Base-by-base conservation (phyloP, 1,140 invertebrate genomes). In the Dryas iulia region DNA sequence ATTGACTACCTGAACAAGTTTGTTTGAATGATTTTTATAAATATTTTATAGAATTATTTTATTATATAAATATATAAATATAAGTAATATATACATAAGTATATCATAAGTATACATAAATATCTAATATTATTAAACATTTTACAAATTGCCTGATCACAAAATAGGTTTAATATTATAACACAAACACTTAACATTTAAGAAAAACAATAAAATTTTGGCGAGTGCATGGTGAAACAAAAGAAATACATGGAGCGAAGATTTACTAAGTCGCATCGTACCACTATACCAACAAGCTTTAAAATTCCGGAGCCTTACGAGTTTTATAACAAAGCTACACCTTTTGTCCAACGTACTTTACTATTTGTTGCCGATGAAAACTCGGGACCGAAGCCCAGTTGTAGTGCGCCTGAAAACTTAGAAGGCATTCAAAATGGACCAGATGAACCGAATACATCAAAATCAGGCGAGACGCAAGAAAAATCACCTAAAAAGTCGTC, bases 161-260 rank as follows among this genome's bases (percentile, higher is more conserved):
- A 47, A 18, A 47, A 18, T 47, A 21, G 14, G 21, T 21, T 3
- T n/a, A 39, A 39, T 39, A 14, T 39, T 18, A 6, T 14, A 39
- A n/a, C n/a, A n/a, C n/a, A n/a, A n/a, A n/a, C n/a, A n/a, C n/a
- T n/a, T n/a, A n/a, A n/a, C n/a, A n/a, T n/a, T n/a, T n/a, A n/a
- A n/a, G n/a, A n/a, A n/a, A n/a, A n/a, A 39, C 6, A 18, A 2
- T 0, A 47, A 47, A 10, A 21, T 21, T 56, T 14, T 52, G 3
- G 23, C 21, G 33, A 54, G 52, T 63, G 61, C 18, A 77, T 82
- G 88, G 81, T 70, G 91, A 92, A 89, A 89, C 91, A 82, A 91
- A 47, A 86, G 85, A 92, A 92, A 86, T 92, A 92, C 82, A 91
- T 92, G 86, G 91, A 92, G 85, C 87, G 87, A 69, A 82, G 84